Percentiles rank a stretch among this genome's conserved stretches.
Evolutionary conservation across 2,888 invertebrate species (phyloP).

Genomic region (Hyppa rectilinea): DNA sequence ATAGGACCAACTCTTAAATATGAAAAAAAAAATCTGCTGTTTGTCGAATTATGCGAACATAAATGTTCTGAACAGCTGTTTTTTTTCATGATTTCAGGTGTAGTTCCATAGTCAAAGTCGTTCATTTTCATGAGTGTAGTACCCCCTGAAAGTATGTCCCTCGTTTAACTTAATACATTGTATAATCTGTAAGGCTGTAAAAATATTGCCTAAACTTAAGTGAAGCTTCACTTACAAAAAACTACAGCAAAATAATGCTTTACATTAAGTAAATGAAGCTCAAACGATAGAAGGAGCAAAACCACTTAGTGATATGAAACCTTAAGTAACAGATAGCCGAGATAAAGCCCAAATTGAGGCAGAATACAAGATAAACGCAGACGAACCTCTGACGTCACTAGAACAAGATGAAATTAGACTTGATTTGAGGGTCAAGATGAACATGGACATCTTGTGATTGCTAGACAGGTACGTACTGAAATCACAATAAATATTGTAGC

Average conservation of each 20-base stretch:
- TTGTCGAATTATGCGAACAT: no score
- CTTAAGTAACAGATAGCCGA: slow-evolving; percentile 45
- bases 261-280: slow-evolving; percentile 39
- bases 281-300: slow-evolving; percentile 28
- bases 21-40: no score
- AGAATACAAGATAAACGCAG: slow-evolving; percentile 40
- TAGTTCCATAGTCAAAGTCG: no score
- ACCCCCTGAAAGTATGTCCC: no score
- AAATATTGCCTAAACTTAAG: slow-evolving; percentile 4
- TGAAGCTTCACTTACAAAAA: not conserved
- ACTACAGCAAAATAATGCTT: slow-evolving; percentile 28
- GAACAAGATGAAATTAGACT: slow-evolving; percentile 20
- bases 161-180: no score
- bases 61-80: no score
- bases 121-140: no score
- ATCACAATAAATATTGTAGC: not conserved
- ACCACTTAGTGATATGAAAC: slow-evolving; percentile 55
- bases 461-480: not conserved
- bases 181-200: not conserved
- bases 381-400: slow-evolving; percentile 32
- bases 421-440: slow-evolving; percentile 35
- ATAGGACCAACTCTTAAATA: no score
- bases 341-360: slow-evolving; percentile 37
- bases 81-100: no score
- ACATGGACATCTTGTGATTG: not conserved